phyloP scores from a whole-genome alignment of 2,888 invertebrate species.

The Mimas tiliae region DNA sequence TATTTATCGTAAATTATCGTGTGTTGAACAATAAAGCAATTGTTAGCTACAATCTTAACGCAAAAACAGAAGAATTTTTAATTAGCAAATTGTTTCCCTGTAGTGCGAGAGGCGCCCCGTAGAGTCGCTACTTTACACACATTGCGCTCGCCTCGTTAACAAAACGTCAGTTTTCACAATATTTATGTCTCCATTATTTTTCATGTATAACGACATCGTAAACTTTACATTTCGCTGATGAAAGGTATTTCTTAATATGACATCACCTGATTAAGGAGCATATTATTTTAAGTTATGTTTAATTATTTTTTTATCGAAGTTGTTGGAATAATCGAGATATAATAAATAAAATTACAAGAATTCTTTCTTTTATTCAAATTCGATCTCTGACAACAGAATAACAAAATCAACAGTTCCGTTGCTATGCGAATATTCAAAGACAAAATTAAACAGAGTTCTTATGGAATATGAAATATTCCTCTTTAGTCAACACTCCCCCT shows the following conservation, averaged over 20 bases:
- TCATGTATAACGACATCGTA: constrained; percentile 72
- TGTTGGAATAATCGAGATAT: too few species aligned
- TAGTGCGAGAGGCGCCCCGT: constrained; percentile 64
- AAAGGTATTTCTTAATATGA: constrained; percentile 41
- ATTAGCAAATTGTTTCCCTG: constrained; percentile 72
- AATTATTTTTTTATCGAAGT: not conserved
- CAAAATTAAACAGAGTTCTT: too few species aligned
- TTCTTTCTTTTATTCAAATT: too few species aligned
- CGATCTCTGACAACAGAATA: too few species aligned
- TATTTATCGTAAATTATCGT: constrained; percentile 61
- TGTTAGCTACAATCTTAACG: constrained; percentile 65
- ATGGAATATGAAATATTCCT: too few species aligned
- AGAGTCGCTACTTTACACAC: constrained; percentile 75
- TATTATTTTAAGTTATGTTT: not conserved
- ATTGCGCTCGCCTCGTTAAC: constrained; percentile 73
- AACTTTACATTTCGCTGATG: constrained; percentile 61
- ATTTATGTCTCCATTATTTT: constrained; percentile 81
- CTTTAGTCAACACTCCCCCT: too few species aligned
- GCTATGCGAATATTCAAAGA: too few species aligned
- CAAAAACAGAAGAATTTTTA: constrained; percentile 77
- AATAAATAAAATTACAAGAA: too few species aligned
- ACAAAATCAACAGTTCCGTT: too few species aligned
- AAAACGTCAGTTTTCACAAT: constrained; percentile 79
- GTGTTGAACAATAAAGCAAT: constrained; percentile 71
- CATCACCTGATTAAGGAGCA: not conserved